Evolutionary conservation across 2,113 vertebrate species (phyloP).

Genomic region (Oreocharis arfaki): DNA sequence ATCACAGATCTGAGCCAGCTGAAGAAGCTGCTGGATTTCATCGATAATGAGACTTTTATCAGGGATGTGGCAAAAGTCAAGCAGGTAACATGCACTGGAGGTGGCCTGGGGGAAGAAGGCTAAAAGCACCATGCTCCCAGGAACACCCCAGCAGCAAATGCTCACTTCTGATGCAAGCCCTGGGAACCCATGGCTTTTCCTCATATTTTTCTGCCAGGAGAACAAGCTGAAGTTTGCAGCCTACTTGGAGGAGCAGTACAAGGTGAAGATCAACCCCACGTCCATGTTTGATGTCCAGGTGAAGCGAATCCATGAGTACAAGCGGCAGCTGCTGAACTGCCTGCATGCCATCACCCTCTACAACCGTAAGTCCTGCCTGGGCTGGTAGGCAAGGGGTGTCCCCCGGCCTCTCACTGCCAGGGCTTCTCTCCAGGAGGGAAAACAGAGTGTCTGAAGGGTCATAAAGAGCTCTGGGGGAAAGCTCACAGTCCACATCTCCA

Average conservation of each 20-base stretch:
- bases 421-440: not conserved
- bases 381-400: not conserved
- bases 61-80: slow-evolving; percentile 86
- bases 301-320: slow-evolving; percentile 90
- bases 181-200: not conserved
- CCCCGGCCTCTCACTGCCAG: not conserved
- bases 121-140: not conserved
- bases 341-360: slow-evolving; percentile 84
- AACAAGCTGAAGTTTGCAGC: slow-evolving; percentile 86
- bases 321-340: slow-evolving; percentile 86
- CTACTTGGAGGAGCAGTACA: slow-evolving; percentile 79
- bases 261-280: slow-evolving; percentile 80
- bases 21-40: slow-evolving; percentile 76
- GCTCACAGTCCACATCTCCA: not conserved
- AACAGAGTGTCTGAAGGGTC: not conserved
- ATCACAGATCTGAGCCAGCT: slow-evolving; percentile 82
- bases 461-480: not conserved
- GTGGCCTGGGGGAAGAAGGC: not conserved
- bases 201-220: slow-evolving; percentile 69
- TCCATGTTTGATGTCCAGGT: slow-evolving; percentile 89
- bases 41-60: slow-evolving; percentile 78
- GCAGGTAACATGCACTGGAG: slow-evolving; percentile 69
- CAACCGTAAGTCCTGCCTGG: slow-evolving; percentile 76
- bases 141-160: not conserved
- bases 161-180: not conserved